These are phyloP conservation scores for Grantiella picta DNA, from an alignment of 2,113 vertebrate genomes.

Conservation along the genomic window DNA sequence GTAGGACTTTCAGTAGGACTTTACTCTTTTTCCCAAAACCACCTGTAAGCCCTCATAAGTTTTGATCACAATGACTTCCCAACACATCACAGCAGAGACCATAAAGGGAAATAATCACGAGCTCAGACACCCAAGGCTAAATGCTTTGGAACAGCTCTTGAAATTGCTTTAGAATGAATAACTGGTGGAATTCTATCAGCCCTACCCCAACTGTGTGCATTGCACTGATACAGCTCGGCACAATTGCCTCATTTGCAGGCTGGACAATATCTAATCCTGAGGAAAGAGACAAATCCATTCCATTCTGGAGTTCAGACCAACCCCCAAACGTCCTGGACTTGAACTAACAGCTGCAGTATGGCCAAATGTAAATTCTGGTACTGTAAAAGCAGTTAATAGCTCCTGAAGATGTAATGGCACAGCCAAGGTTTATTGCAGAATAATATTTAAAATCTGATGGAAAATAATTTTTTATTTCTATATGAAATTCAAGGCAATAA, in stretches of 20 bases:
- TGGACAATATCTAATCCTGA: neutral
- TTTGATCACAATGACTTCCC: neutral
- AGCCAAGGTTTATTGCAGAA: slow-evolving; percentile 26
- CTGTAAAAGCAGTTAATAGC: neutral
- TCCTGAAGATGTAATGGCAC: neutral
- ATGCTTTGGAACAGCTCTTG: neutral
- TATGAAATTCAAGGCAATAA: neutral
- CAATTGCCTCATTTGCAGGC: neutral
- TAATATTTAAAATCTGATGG: slow-evolving; percentile 3
- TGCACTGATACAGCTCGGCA: neutral
- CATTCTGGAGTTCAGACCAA: neutral
- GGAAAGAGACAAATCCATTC: neutral
- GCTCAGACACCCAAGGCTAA: neutral
- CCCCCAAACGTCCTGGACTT: neutral
- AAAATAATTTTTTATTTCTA: slow-evolving; percentile 1
- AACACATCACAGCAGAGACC: neutral
- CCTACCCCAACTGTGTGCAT: neutral
- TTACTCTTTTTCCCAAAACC: neutral
- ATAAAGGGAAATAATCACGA: neutral
- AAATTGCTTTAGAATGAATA: neutral
- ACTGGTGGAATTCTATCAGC: neutral
- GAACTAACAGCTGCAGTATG: neutral
- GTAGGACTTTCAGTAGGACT: neutral
- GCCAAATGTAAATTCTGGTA: neutral
- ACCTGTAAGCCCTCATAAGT: neutral